Evolutionary conservation across 1,140 invertebrate genomes (phyloP).

Genomic region (Formica selysi): DNA sequence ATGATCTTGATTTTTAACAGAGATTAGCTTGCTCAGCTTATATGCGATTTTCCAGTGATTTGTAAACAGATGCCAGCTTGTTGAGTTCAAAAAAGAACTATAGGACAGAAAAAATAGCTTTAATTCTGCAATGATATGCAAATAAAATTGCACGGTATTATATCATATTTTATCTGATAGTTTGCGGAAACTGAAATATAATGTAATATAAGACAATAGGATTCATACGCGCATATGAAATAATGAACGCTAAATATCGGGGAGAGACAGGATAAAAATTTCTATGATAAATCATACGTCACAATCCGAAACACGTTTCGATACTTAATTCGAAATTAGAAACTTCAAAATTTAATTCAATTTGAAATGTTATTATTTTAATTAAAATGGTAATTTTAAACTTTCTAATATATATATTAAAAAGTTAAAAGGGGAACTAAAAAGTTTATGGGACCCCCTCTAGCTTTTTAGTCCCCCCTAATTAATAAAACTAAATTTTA

Average conservation of each 20-base stretch:
- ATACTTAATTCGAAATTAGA: background rate
- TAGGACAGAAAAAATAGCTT: background rate
- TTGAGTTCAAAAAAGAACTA: no score
- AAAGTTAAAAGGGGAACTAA: no score
- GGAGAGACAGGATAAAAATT: background rate
- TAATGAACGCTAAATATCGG: background rate
- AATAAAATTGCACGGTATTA: background rate
- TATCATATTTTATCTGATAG: background rate
- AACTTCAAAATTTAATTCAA: no score
- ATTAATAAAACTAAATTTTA: no score
- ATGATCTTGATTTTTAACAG: background rate
- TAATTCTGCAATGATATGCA: slow-evolving; percentile 3
- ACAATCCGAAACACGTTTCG: background rate
- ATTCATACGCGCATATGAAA: background rate
- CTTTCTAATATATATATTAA: no score
- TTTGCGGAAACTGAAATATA: background rate
- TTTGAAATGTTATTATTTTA: no score
- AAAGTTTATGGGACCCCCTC: no score
- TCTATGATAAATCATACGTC: background rate
- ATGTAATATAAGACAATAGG: background rate
- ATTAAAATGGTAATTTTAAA: no score
- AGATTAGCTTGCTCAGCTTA: background rate
- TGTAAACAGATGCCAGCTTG: no score
- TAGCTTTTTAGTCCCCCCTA: no score
- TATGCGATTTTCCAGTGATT: background rate